Evolutionary conservation across 2,113 vertebrate species (phyloP).

Genomic region (Erythrocercus mccallii): DNA sequence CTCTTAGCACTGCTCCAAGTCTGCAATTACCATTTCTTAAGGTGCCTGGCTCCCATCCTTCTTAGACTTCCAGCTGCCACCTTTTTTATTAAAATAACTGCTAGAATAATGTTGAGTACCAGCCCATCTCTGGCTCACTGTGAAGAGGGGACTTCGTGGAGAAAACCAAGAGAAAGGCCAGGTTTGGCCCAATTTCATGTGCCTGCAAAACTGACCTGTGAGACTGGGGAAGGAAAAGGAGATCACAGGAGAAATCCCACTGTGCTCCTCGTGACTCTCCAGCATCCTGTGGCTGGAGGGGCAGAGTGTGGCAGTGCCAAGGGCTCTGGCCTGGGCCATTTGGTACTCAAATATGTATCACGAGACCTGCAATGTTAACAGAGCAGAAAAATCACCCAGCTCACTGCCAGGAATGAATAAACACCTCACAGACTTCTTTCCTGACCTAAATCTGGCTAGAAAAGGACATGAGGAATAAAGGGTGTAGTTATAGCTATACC

Average conservation of each 20-base stretch:
- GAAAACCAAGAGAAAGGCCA: neutral
- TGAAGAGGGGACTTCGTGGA: neutral
- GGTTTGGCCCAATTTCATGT: neutral
- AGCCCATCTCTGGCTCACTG: neutral
- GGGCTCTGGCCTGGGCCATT: neutral
- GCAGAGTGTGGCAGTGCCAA: neutral
- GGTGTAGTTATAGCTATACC: neutral
- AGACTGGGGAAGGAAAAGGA: neutral
- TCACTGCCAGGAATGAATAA: neutral
- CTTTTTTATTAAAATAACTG: neutral
- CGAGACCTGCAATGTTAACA: neutral
- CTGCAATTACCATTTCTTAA: conserved; percentile 33
- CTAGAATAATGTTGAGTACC: neutral
- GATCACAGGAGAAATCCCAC: accelerated
- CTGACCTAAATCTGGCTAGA: neutral
- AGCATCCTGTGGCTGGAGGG: neutral
- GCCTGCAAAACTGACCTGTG: neutral
- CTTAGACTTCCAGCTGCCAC: neutral
- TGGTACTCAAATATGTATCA: neutral
- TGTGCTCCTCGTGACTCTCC: neutral
- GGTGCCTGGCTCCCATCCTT: neutral
- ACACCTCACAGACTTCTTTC: neutral
- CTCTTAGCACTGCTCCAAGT: conserved; percentile 21
- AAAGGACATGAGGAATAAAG: neutral
- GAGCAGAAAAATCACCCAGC: neutral